A percentile compares a stretch with the other conserved stretches of the same genome.
phyloP scores from a whole-genome alignment of 2,113 vertebrate genomes.

The Marmota flaviventris region DNA sequence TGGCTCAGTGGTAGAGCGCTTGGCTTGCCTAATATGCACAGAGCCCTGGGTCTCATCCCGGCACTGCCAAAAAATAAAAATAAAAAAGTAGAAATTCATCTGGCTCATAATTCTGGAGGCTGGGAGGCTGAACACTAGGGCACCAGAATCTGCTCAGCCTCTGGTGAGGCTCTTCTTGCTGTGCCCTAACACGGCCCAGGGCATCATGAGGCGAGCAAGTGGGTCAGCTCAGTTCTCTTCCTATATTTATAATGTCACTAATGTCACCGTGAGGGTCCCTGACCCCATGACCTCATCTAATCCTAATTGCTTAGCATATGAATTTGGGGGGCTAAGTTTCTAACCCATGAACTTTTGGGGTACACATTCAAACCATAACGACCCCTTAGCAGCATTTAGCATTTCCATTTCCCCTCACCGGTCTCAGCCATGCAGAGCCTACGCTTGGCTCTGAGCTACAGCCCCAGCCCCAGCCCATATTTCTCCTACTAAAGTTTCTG shows the following conservation, averaged over 20 bases:
- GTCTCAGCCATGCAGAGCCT: rapidly evolving
- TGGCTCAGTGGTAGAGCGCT: no score
- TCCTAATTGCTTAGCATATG: neutral
- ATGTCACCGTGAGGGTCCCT: neutral
- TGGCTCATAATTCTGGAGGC: neutral
- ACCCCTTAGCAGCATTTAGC: neutral
- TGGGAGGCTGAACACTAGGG: no score
- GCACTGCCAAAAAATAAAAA: no score
- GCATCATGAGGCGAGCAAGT: neutral
- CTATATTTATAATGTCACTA: neutral
- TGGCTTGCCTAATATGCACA: no score
- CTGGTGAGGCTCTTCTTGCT: neutral
- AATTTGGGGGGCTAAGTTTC: neutral
- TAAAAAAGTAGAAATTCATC: neutral
- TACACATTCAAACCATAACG: neutral
- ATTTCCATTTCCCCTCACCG: neutral
- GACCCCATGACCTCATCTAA: neutral
- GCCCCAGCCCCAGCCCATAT: neutral
- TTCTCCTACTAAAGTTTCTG: neutral
- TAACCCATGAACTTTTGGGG: neutral
- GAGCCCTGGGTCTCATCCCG: no score
- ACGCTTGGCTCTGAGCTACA: neutral
- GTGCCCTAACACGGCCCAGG: neutral
- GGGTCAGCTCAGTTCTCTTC: neutral
- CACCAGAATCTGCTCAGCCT: neutral